Conservation (phyloP, 2,113 vertebrate genomes). For the Grallaria varia region DNA sequence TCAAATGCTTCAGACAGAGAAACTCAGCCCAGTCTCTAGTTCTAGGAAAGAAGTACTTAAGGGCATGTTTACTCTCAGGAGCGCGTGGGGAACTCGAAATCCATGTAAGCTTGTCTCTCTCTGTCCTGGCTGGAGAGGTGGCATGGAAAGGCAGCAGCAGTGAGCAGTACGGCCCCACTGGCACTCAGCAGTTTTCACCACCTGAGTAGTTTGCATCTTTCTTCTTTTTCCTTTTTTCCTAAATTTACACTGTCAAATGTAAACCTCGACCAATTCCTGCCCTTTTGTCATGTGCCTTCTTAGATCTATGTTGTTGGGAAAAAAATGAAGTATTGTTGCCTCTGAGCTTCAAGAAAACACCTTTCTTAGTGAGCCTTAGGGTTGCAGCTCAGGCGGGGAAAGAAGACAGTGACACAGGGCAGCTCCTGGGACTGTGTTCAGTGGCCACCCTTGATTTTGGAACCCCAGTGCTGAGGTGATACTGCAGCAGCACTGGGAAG, state of each 20-base stretch:
- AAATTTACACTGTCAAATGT: background rate
- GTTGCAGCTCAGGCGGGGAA: background rate
- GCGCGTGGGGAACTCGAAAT: background rate
- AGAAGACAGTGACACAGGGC: background rate
- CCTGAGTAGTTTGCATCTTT: background rate
- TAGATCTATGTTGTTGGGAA: background rate
- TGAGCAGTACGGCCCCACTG: fast-evolving
- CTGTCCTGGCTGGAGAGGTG: background rate
- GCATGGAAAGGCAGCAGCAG: background rate
- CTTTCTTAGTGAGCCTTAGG: background rate
- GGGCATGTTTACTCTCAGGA: background rate
- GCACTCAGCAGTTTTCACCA: background rate
- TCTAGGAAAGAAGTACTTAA: background rate
- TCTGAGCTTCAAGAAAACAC: background rate
- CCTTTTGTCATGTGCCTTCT: background rate
- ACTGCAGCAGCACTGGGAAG: background rate
- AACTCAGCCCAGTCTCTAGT: background rate
- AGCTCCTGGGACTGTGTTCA: background rate
- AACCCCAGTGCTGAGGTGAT: background rate
- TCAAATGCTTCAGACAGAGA: background rate
- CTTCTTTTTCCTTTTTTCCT: background rate
- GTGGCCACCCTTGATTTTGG: background rate
- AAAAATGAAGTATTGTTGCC: background rate
- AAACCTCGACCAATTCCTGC: background rate
- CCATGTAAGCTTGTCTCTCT: background rate